A percentile compares a stretch with the other conserved stretches of the same genome.
Evolutionary conservation across 2,797 vertebrate genomes (phyloP).

Genomic region (Chrysocyon brachyurus): DNA sequence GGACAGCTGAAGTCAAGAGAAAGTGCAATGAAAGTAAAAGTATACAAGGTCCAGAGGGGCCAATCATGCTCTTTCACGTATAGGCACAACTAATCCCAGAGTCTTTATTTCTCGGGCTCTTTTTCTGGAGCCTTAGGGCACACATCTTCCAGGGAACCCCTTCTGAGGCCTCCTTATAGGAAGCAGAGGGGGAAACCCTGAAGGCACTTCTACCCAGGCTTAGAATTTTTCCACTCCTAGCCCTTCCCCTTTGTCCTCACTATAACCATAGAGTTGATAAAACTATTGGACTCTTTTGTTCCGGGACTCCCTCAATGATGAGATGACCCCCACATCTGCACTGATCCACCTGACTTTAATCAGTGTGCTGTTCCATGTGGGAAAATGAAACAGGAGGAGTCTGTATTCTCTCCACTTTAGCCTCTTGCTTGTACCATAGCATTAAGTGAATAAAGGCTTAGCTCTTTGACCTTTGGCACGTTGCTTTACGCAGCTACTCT

Average conservation of each 20-base stretch:
- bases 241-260: background rate
- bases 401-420: background rate
- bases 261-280: background rate
- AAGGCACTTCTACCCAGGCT: background rate
- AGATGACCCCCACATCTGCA: background rate
- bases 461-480: background rate
- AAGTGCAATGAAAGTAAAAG: too few relatives aligned
- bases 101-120: background rate
- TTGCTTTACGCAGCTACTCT: background rate
- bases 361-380: background rate
- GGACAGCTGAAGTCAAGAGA: background rate
- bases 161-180: background rate
- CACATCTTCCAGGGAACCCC: background rate
- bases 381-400: background rate
- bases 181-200: background rate
- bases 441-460: background rate
- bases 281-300: background rate
- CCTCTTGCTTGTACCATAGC: background rate
- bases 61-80: background rate
- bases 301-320: background rate
- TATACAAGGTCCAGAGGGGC: too few relatives aligned
- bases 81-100: background rate
- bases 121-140: background rate
- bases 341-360: background rate
- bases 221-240: background rate